Base-by-base conservation (phyloP, 2,888 invertebrate species). In the Melanargia galathea region DNA sequence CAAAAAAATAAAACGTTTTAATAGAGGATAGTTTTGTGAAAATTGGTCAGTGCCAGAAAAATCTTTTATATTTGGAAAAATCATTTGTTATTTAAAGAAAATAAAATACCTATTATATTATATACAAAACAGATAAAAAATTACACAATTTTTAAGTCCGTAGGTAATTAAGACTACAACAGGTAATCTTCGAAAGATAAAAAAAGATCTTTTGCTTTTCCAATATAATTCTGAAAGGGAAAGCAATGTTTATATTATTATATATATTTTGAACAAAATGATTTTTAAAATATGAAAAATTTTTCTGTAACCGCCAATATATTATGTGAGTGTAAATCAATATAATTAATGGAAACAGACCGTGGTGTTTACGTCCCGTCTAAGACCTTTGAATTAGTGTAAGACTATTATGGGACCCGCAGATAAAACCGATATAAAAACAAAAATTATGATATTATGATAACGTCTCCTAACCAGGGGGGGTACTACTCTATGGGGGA, bases 401-500 rank as follows among this genome's bases (percentile, higher is more conserved):
- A 85, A 89, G 87, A 88, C 87, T 87, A 86, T 84, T 83, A 80
- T 71, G 71, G 66, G 63, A 67, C 60, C 46, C 33, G 24, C 60
- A 33, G 35, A 46, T 56, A 22, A 54, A 61, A 58, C 73, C 72
- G 70, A 70, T 82, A 89, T 87, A 88, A 88, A 89, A 89, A 86
- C 77, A 80, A 89, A 90, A 90, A 89, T 90, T 89, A 90, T 90
- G 90, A 90, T 87, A 89, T 90, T 89, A 90, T 90, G 90, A 90
- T 87, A 76, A 75, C 70, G 64, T 64, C 61, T 45, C 67, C 38
- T 54, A 33, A 59, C 46, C 20, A 66, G 57, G 54, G n/a, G n/a
- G 69, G 67, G 71, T 63, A 65, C 70, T 75, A 75, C 70, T 70
- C 78, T 82, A 81, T 66, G 71, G 86, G n/a, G 64, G 65, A 76